Conservation (phyloP, 37 sponge, comb jelly and placozoan species). For the Oopsacas minuta region DNA sequence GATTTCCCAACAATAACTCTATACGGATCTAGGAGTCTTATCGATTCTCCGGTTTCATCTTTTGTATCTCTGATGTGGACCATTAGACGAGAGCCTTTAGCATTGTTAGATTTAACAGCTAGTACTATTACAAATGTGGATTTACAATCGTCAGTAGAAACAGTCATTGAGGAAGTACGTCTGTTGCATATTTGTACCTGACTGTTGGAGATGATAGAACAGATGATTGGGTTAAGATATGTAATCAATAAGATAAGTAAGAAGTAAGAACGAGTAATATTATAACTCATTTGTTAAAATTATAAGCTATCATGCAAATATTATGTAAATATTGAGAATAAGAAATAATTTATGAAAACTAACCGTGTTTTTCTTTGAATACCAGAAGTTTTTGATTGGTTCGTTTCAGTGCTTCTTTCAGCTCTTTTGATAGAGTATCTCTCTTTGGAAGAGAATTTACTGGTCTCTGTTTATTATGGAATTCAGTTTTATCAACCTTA, state of each 20-base stretch:
- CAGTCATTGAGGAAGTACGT: constrained; percentile 4
- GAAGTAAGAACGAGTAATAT: not conserved
- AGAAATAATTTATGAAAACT: not conserved
- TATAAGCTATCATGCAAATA: not conserved
- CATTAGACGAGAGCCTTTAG: not conserved
- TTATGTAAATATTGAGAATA: not conserved
- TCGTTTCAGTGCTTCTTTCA: not conserved
- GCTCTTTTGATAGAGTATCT: not conserved
- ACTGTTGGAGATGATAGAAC: not conserved
- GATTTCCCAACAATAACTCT: not conserved
- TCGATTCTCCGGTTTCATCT: not conserved
- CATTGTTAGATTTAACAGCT: not conserved
- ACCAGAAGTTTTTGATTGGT: not conserved
- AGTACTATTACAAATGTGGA: not conserved
- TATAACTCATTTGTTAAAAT: not conserved
- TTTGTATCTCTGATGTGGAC: not conserved
- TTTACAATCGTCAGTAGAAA: not conserved
- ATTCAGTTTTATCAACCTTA: not conserved
- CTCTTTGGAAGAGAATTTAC: not conserved
- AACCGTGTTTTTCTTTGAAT: constrained; percentile 16
- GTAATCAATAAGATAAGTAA: not conserved
- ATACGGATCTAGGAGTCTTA: not conserved
- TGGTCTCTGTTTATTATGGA: not conserved
- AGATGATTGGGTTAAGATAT: not conserved
- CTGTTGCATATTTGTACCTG: not conserved